Evolutionary conservation across 2,888 invertebrate species (phyloP).

Genomic region (Pseudanteris insignis): DNA sequence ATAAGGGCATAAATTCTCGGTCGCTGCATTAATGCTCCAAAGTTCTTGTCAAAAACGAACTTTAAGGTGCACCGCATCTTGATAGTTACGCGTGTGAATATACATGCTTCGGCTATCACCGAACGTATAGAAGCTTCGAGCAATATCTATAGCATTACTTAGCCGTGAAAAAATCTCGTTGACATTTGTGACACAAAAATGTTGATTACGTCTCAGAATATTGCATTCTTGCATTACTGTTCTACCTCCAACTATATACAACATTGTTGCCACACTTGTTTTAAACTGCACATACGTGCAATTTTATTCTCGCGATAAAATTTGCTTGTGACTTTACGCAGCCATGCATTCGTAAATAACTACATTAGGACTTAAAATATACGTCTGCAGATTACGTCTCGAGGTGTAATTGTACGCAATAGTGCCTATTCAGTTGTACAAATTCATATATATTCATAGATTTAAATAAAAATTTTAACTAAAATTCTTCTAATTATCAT

Average conservation of each 20-base stretch:
- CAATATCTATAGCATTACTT: constrained; percentile 33
- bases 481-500: no score
- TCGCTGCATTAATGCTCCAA: constrained; percentile 52
- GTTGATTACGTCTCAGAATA: constrained; percentile 26
- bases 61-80: constrained; percentile 49
- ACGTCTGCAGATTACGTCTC: no score
- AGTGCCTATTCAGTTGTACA: no score
- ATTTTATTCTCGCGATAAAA: constrained; percentile 5
- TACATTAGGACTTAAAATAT: no score
- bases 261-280: constrained; percentile 21
- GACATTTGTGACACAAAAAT: constrained; percentile 31
- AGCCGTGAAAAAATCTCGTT: constrained; percentile 18
- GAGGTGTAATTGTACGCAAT: no score
- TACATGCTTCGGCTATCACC: constrained; percentile 30
- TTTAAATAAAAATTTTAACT: no score
- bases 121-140: constrained; percentile 30
- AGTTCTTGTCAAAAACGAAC: constrained; percentile 53
- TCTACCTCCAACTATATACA: constrained; percentile 30
- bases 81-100: constrained; percentile 47
- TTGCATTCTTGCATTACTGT: constrained; percentile 21
- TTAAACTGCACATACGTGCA: constrained; percentile 10
- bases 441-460: no score
- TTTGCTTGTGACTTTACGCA: constrained; percentile 11
- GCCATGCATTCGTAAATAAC: no score
- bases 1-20: constrained; percentile 57